These are phyloP conservation scores for Plemyria rubiginata DNA, from an alignment of 2,888 invertebrate genomes.

Conservation along the genomic window DNA sequence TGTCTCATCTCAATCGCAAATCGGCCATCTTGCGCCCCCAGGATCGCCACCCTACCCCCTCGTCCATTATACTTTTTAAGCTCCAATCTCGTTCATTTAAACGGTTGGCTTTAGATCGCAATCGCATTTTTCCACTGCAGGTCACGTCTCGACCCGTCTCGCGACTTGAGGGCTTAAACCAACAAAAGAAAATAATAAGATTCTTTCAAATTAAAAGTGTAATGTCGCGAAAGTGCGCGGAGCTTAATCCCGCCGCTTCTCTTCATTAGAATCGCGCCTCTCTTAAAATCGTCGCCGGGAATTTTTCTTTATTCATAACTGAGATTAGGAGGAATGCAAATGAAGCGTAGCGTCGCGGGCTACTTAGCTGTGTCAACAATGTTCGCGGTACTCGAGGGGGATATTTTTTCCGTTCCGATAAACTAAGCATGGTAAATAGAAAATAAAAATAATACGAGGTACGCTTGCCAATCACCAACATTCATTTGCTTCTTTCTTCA, in stretches of 20 bases:
- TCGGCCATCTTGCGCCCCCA: conserved; percentile 84
- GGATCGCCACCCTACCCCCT: conserved; percentile 78
- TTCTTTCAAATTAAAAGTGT: conserved; percentile 90
- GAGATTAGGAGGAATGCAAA: conserved; percentile 84
- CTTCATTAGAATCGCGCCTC: conserved; percentile 81
- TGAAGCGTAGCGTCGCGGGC: conserved; percentile 78
- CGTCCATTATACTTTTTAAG: conserved; percentile 90
- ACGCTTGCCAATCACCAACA: neutral
- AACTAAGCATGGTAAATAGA: conserved; percentile 39
- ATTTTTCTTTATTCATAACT: conserved; percentile 85
- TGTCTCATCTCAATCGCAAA: conserved; percentile 85
- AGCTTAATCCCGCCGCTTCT: conserved; percentile 72
- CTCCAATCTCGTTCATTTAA: conserved; percentile 89
- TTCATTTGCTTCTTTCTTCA: no score
- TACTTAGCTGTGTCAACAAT: conserved; percentile 84
- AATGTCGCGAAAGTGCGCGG: conserved; percentile 82
- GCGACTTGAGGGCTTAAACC: conserved; percentile 87
- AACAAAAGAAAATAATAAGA: conserved; percentile 89
- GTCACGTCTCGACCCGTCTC: conserved; percentile 87
- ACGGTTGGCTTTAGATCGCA: conserved; percentile 89
- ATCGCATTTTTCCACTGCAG: conserved; percentile 89
- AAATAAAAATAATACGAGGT: conserved; percentile 12
- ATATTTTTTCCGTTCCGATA: conserved; percentile 56
- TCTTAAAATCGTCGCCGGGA: conserved; percentile 77
- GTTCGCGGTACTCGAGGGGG: conserved; percentile 57